phyloP scores from a whole-genome alignment of 2,888 invertebrate genomes.

The Bursaphelenchus okinawaensis region DNA sequence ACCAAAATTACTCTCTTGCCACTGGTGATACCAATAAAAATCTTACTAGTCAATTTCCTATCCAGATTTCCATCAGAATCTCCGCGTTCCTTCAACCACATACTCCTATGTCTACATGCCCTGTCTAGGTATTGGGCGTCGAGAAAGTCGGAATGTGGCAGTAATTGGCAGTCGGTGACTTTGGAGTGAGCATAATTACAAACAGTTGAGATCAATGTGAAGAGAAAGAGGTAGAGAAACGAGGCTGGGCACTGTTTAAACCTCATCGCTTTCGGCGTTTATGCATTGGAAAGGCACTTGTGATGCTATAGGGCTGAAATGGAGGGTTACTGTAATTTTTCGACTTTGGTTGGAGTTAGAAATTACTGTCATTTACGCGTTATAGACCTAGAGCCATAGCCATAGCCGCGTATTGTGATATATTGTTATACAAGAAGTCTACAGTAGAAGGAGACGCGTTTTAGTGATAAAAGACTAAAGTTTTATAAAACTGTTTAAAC shows the following conservation, averaged over 20 bases:
- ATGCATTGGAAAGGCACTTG: not conserved
- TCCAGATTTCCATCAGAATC: constrained; percentile 15
- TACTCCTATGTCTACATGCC: constrained; percentile 42
- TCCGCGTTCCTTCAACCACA: constrained; percentile 44
- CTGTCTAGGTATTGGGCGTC: constrained; percentile 27
- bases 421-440: too few relatives aligned
- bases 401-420: too few relatives aligned
- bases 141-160: constrained; percentile 35
- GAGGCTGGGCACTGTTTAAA: not conserved
- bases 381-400: too few relatives aligned
- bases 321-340: too few relatives aligned
- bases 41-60: constrained; percentile 19
- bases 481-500: too few relatives aligned
- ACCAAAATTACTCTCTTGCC: not conserved
- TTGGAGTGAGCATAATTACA: not conserved
- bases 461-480: too few relatives aligned
- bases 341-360: too few relatives aligned
- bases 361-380: too few relatives aligned
- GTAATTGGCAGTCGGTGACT: constrained; percentile 14
- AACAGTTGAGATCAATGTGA: not conserved
- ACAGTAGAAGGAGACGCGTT: too few relatives aligned
- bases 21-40: not conserved
- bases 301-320: too few relatives aligned
- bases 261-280: not conserved
- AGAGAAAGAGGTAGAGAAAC: not conserved